Percentiles rank a stretch among this genome's conserved stretches.
These are phyloP conservation scores for Falco berigora DNA, from an alignment of 2,797 vertebrate species.

Conservation along the genomic window DNA sequence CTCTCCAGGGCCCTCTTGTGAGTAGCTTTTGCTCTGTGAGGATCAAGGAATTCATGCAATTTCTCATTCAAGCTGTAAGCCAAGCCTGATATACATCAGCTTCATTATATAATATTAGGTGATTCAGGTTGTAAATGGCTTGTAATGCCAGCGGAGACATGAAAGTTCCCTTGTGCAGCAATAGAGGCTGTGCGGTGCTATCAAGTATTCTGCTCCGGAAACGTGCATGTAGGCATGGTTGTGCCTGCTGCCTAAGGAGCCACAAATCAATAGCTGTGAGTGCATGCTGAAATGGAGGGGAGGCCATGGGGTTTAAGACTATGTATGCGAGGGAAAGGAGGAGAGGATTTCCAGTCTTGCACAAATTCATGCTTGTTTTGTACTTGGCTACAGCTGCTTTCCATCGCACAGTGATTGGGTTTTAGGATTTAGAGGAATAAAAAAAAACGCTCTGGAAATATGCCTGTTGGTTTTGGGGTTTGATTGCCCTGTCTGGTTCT, in stretches of 20 bases:
- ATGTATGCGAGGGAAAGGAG: rapidly evolving
- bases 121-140: neutral
- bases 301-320: neutral
- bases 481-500: neutral
- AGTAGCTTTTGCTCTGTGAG: neutral
- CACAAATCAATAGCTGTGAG: neutral
- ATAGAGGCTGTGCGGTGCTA: neutral
- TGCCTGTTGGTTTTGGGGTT: neutral
- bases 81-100: neutral
- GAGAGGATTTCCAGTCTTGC: neutral
- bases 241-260: neutral
- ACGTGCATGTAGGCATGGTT: rapidly evolving
- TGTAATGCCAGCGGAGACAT: neutral
- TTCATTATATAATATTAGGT: neutral
- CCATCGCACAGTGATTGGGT: rapidly evolving
- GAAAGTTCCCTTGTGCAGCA: neutral
- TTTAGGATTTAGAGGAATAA: neutral
- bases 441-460: neutral
- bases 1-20: neutral
- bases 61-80: neutral
- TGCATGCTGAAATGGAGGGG: neutral
- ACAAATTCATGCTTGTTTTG: rapidly evolving
- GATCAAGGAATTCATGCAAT: neutral
- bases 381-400: neutral
- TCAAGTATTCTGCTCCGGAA: neutral